Evolutionary conservation across 2,888 invertebrate genomes (phyloP).

Genomic region (Hemistola chrysoprasaria): DNA sequence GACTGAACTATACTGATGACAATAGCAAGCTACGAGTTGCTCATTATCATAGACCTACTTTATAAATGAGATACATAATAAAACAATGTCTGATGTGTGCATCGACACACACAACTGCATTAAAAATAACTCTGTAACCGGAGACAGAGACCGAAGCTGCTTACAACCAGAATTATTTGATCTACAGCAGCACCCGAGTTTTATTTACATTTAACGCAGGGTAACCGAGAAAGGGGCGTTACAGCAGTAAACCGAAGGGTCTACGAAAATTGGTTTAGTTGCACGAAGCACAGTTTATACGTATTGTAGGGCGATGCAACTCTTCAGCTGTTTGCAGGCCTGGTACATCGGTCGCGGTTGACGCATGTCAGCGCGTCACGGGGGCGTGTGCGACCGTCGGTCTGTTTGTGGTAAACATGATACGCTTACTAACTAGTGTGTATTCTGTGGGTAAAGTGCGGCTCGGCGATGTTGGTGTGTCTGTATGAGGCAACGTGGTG

Average conservation of each 20-base stretch:
- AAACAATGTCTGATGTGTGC: slow-evolving; percentile 3
- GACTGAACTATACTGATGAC: slow-evolving; percentile 4
- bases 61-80: slow-evolving; percentile 9
- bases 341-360: slow-evolving; percentile 69
- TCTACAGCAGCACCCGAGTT: slow-evolving; percentile 26
- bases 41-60: slow-evolving; percentile 10
- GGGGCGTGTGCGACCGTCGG: slow-evolving; percentile 58
- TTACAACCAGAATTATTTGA: slow-evolving; percentile 35
- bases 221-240: slow-evolving; percentile 23
- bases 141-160: slow-evolving; percentile 34
- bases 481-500: slow-evolving; percentile 6
- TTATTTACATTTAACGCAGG: slow-evolving; percentile 6
- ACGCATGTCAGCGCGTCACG: slow-evolving; percentile 79
- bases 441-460: slow-evolving; percentile 1
- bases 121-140: slow-evolving; percentile 14
- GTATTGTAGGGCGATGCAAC: slow-evolving; percentile 45
- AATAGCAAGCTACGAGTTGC: slow-evolving; percentile 5
- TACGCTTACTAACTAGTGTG: slow-evolving; percentile 9
- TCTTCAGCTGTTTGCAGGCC: slow-evolving; percentile 53
- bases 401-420: slow-evolving; percentile 19
- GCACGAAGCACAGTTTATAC: slow-evolving; percentile 4
- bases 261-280: slow-evolving; percentile 18
- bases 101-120: slow-evolving; percentile 24
- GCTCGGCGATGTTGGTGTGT: slow-evolving; percentile 26
- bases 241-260: slow-evolving; percentile 16